Conservation (phyloP, 1,140 invertebrate genomes). For the Brachystomella parvula region DNA sequence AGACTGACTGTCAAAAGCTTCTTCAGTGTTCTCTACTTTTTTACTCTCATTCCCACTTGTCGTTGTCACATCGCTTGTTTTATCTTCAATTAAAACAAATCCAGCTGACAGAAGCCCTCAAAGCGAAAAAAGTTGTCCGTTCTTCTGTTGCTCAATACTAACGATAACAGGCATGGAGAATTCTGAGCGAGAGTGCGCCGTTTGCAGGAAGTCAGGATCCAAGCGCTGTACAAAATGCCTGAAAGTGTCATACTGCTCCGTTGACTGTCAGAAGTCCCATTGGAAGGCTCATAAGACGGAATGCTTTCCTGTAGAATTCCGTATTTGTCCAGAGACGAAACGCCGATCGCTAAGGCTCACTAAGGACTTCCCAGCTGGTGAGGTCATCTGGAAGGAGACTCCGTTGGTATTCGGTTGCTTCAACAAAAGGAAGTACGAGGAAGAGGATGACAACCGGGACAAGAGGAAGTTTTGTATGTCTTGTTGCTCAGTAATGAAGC, state of each 20-base stretch:
- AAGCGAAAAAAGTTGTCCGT: too few relatives aligned
- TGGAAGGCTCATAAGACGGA: constrained; percentile 45
- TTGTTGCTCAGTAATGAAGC: neutral
- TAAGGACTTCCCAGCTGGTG: constrained; percentile 62
- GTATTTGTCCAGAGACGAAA: constrained; percentile 42
- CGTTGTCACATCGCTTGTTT: too few relatives aligned
- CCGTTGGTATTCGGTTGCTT: constrained; percentile 55
- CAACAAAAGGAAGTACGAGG: neutral
- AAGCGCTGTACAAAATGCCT: constrained; percentile 40
- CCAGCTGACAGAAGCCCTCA: too few relatives aligned
- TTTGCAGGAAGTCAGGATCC: constrained; percentile 37
- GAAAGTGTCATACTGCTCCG: constrained; percentile 39
- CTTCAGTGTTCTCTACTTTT: too few relatives aligned
- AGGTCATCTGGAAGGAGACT: constrained; percentile 60
- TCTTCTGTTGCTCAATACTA: too few relatives aligned
- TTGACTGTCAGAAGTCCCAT: constrained; percentile 41
- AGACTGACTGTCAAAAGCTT: too few relatives aligned
- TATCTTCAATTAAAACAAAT: too few relatives aligned
- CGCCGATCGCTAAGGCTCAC: constrained; percentile 65
- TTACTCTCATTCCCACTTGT: too few relatives aligned
- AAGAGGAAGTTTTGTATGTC: neutral
- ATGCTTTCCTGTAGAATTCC: neutral
- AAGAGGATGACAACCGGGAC: neutral
- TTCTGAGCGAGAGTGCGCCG: too few relatives aligned
- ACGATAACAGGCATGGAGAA: too few relatives aligned